Evolutionary conservation across 2,113 vertebrate genomes (phyloP), one percentile per base, ranked within the genome.

Genomic region (Rhegmatorhina hoffmannsi): DNA sequence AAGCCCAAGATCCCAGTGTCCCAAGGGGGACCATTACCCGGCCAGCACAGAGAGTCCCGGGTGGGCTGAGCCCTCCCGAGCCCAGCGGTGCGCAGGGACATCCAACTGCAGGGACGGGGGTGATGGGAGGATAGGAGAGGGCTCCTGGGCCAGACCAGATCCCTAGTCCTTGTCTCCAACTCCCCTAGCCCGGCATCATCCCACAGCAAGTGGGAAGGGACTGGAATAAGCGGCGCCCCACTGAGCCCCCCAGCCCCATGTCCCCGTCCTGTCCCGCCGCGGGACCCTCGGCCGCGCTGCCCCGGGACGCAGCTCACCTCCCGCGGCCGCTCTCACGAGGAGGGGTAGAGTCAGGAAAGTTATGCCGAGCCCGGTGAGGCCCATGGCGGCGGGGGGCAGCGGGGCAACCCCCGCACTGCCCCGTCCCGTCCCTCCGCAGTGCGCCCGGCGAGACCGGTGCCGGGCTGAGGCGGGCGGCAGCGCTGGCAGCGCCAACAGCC

Each of bases 311-410:
- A 60, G 70, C 70, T 97, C 93, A 97, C 97, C 97, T 97, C 87
- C 94, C 21, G 81, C 40, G 49, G 90, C 95, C 9, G 87, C 96
- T 63, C 47, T 90, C 50, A 94, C n/a, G 87, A 97, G 34, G 58
- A 97, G 86, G 31, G 93, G 92, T 87, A 97, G 89, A 68, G 83
- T 87, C 86, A 97, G 60, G 50, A 97, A 96, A 95, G 95, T 96
- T 87, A 96, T 49, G 31, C 87, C 85, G 53, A 96, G 84, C 44
- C 78, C 60, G 24, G 21, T 75, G 23, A 67, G 58, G 79, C 78
- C 74, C 96, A 94, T 95, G 76, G 49, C 7, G 26, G 67, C 9
- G 17, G 73, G 7, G 58, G 43, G 72, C 33, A 36, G 78, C 10
- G 17, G 23, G 47, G 47, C 7, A 12, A 55, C 40, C 89, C 69